Conservation (phyloP, 2,888 invertebrate species). For the Lasioglossum lativentre region DNA sequence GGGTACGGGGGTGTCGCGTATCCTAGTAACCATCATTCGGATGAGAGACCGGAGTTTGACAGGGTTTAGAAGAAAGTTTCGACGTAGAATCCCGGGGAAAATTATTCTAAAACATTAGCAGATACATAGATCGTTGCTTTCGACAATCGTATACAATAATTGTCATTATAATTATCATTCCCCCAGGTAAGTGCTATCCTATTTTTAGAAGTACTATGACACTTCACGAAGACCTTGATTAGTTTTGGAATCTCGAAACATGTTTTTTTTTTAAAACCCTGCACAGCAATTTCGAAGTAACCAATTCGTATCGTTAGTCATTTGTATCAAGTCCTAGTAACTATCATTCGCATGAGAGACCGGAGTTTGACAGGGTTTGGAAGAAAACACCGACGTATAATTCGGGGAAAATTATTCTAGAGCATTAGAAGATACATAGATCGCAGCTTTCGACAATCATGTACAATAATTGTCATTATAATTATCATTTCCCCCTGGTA, state of each 20-base stretch:
- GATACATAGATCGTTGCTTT: not conserved
- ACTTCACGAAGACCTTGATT: not conserved
- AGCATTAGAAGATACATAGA: slow-evolving; percentile 20
- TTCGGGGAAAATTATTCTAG: slow-evolving; percentile 43
- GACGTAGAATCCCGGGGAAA: slow-evolving; percentile 28
- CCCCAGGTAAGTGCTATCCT: not conserved
- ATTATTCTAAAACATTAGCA: slow-evolving; percentile 42
- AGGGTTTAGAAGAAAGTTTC: slow-evolving; percentile 54
- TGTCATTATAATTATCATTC: not conserved
- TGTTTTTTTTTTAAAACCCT: not conserved
- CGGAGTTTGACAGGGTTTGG: slow-evolving; percentile 66
- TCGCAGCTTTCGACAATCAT: not conserved
- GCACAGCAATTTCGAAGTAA: not conserved
- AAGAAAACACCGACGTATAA: slow-evolving; percentile 36
- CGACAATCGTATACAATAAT: not conserved
- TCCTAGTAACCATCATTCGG: slow-evolving; percentile 76
- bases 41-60: slow-evolving; percentile 68
- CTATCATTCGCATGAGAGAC: slow-evolving; percentile 59
- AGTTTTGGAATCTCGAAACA: not conserved
- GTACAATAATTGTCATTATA: not conserved
- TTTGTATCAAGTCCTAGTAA: no score
- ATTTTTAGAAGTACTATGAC: not conserved
- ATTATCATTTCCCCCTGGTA: not conserved
- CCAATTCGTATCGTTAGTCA: no score
- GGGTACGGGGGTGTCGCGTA: slow-evolving; percentile 71